These are phyloP conservation scores for Chloroclysta siterata DNA, from an alignment of 2,888 invertebrate genomes.

Conservation along the genomic window DNA sequence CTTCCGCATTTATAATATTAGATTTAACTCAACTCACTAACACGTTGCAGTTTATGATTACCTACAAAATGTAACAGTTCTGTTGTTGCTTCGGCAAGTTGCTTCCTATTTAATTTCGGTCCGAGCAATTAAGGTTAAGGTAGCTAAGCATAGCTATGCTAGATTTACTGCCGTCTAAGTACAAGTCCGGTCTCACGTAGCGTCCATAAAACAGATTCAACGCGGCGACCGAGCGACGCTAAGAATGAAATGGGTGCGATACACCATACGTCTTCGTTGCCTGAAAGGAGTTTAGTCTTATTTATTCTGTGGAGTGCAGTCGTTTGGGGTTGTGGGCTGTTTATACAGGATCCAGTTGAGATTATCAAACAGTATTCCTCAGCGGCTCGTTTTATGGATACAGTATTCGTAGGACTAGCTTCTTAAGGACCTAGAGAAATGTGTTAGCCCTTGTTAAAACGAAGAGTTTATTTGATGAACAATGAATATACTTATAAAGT, in stretches of 20 bases:
- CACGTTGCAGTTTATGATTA: neutral
- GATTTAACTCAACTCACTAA: neutral
- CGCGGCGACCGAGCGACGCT: constrained; percentile 34
- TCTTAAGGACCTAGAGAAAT: neutral
- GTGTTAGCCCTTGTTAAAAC: too few species aligned
- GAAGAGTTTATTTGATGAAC: too few species aligned
- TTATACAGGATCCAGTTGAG: constrained; percentile 8
- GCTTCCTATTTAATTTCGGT: constrained; percentile 37
- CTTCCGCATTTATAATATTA: neutral
- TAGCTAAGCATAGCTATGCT: constrained; percentile 32
- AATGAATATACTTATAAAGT: too few species aligned
- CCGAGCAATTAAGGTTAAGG: constrained; percentile 29
- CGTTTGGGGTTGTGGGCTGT: constrained; percentile 13
- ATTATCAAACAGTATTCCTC: neutral
- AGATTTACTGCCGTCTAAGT: constrained; percentile 63
- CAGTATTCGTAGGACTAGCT: neutral
- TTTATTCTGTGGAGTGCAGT: constrained; percentile 28
- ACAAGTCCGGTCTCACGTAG: constrained; percentile 67
- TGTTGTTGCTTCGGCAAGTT: constrained; percentile 3
- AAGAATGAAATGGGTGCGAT: constrained; percentile 51
- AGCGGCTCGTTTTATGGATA: neutral
- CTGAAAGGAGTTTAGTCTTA: constrained; percentile 29
- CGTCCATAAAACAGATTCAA: constrained; percentile 74
- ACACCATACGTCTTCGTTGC: constrained; percentile 47
- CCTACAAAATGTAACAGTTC: neutral